Evolutionary conservation across 1,140 invertebrate genomes (phyloP).

Genomic region (Hycleus cichorii): DNA sequence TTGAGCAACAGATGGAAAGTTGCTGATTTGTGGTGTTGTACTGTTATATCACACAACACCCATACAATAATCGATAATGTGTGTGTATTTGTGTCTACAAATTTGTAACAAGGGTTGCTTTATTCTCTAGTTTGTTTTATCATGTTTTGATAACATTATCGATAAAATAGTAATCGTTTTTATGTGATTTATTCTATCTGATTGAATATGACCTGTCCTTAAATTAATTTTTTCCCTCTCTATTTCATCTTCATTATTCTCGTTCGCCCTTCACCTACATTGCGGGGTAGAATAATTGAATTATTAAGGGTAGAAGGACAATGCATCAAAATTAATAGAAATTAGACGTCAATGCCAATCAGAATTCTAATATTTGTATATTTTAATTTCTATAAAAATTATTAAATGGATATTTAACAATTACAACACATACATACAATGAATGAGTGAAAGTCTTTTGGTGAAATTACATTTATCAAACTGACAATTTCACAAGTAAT

Average conservation of each 20-base stretch:
- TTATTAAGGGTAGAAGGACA: conserved; percentile 11
- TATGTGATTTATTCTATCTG: conserved; percentile 2
- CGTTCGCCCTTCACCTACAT: conserved; percentile 5
- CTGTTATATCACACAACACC: too few relatives aligned
- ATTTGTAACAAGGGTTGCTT: too few relatives aligned
- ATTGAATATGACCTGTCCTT: conserved; percentile 6
- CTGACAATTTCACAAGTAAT: too few relatives aligned
- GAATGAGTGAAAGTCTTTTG: conserved; percentile 14
- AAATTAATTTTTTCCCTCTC: neutral
- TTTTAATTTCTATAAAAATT: too few relatives aligned
- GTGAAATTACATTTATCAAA: conserved; percentile 2
- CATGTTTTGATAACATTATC: neutral
- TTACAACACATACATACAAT: neutral
- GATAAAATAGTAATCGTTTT: conserved; percentile 1
- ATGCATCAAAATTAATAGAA: neutral
- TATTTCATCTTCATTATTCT: too few relatives aligned
- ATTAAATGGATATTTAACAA: neutral
- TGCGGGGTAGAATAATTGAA: conserved; percentile 10
- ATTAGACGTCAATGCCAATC: too few relatives aligned
- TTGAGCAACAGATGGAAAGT: too few relatives aligned
- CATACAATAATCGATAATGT: too few relatives aligned
- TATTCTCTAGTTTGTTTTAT: too few relatives aligned
- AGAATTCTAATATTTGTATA: too few relatives aligned
- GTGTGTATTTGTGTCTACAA: too few relatives aligned
- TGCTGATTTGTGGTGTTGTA: too few relatives aligned